Evolutionary conservation across 2,888 invertebrate species (phyloP).

Genomic region (Stenchaetothrips biformis): DNA sequence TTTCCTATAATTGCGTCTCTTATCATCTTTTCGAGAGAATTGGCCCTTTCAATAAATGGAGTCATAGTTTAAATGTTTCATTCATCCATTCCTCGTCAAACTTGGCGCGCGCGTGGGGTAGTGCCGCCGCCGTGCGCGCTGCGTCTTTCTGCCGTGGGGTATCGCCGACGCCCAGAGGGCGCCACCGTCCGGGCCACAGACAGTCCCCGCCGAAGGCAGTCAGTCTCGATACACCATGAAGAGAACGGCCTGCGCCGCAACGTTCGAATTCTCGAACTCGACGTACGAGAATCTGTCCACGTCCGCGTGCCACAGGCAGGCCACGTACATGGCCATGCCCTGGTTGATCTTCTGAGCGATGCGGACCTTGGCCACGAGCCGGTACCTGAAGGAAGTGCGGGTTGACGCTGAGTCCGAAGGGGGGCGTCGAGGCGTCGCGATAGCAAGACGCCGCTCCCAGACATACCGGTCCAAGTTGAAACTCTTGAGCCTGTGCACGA

Average conservation of each 20-base stretch:
- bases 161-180: not conserved
- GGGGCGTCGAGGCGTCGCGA: too few species aligned
- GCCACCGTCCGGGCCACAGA: not conserved
- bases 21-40: not conserved
- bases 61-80: not conserved
- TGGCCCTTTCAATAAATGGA: slow-evolving; percentile 6
- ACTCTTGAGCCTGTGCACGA: not conserved
- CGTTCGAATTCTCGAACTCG: not conserved
- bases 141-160: too few species aligned
- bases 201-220: not conserved
- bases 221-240: slow-evolving; percentile 1
- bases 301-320: not conserved
- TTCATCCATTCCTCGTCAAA: too few species aligned
- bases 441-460: too few species aligned
- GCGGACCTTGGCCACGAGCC: not conserved
- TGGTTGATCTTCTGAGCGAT: not conserved
- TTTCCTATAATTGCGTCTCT: too few species aligned
- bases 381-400: not conserved
- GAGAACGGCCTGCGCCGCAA: not conserved
- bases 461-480: not conserved
- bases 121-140: too few species aligned
- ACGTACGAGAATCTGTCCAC: not conserved
- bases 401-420: too few species aligned
- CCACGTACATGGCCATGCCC: not conserved
- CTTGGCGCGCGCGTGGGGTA: too few species aligned